phyloP scores from a whole-genome alignment of 2,113 vertebrate species.

The Pycnonotus jocosus region DNA sequence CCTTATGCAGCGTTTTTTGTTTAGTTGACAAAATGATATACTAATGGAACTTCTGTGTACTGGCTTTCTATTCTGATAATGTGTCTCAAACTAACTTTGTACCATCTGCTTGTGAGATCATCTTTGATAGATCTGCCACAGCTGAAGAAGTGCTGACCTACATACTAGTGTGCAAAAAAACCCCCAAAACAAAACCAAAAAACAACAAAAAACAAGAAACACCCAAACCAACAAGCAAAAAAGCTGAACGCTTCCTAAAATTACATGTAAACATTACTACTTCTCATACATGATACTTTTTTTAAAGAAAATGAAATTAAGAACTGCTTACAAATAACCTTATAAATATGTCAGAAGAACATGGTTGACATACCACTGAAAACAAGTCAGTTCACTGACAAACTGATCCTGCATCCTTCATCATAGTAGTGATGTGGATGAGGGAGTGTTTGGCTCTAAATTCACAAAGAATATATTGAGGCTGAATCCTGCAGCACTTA shows the following conservation, averaged over 20 bases:
- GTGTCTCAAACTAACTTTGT: background rate
- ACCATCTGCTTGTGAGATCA: background rate
- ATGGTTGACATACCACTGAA: background rate
- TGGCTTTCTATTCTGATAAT: background rate
- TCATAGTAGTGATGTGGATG: background rate
- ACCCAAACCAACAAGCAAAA: background rate
- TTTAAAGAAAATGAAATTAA: background rate
- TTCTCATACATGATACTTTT: background rate
- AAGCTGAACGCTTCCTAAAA: background rate
- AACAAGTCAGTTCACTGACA: background rate
- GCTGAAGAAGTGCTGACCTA: background rate
- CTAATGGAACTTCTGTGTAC: background rate
- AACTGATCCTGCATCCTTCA: background rate
- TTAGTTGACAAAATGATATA: background rate
- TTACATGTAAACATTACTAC: background rate
- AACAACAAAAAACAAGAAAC: no score
- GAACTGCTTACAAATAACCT: background rate
- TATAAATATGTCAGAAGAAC: background rate
- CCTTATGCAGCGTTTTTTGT: background rate
- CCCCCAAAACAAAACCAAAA: background rate
- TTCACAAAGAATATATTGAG: background rate
- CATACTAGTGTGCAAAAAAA: background rate
- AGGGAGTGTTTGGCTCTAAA: background rate
- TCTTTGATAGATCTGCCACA: background rate
- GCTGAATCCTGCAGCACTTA: background rate